Evolutionary conservation across 2,888 invertebrate genomes (phyloP).

Genomic region (Halictus quadricinctus): DNA sequence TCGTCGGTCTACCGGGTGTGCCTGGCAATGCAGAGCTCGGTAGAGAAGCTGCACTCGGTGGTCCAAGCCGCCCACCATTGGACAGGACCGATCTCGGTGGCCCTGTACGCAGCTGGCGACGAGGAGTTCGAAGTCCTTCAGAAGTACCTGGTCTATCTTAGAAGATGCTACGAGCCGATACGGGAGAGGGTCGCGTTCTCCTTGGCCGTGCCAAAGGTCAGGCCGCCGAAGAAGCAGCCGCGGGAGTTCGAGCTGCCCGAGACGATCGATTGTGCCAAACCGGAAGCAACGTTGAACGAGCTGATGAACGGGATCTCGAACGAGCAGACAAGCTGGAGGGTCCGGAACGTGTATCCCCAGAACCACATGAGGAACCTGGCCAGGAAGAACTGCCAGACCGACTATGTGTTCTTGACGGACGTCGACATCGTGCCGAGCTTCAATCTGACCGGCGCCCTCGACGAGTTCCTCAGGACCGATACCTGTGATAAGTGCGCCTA

Average conservation of each 20-base stretch:
- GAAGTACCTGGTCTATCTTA: constrained; percentile 89
- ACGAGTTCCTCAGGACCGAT: constrained; percentile 86
- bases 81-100: constrained; percentile 93
- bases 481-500: constrained; percentile 90
- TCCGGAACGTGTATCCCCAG: constrained; percentile 92
- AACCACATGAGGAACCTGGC: constrained; percentile 95
- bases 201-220: constrained; percentile 87
- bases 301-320: constrained; percentile 85
- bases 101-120: constrained; percentile 91
- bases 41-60: constrained; percentile 91
- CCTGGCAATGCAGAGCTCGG: constrained; percentile 93
- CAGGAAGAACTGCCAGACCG: constrained; percentile 91
- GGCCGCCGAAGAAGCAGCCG: constrained; percentile 81
- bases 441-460: constrained; percentile 88
- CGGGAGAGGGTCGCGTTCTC: constrained; percentile 90
- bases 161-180: constrained; percentile 89
- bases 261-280: constrained; percentile 86
- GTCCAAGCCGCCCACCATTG: constrained; percentile 92
- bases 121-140: constrained; percentile 89
- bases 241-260: constrained; percentile 72
- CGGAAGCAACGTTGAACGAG: constrained; percentile 86
- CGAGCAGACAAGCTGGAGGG: constrained; percentile 89
- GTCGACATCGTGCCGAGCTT: constrained; percentile 93
- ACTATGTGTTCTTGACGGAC: constrained; percentile 92
- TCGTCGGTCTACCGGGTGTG: constrained; percentile 87